Conservation (phyloP, 2,113 vertebrate species). For the Platichthys stellatus region DNA sequence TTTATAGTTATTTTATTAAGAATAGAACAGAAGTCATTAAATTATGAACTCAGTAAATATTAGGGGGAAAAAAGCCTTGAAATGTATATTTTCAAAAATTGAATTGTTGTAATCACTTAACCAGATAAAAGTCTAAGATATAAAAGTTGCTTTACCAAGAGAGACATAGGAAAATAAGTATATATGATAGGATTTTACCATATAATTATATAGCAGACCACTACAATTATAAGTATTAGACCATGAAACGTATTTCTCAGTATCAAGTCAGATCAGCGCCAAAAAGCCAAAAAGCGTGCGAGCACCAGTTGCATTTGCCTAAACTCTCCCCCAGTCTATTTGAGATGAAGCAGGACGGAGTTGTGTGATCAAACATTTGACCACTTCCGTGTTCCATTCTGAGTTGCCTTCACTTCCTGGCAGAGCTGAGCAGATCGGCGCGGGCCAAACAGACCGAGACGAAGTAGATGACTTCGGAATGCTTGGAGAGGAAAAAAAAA, state of each 20-base stretch:
- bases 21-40: too few species aligned
- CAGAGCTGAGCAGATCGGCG: slow-evolving; percentile 15
- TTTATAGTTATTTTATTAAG: background rate
- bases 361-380: slow-evolving; percentile 39
- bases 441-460: slow-evolving; percentile 23
- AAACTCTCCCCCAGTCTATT: background rate
- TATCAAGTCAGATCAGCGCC: background rate
- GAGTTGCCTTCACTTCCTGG: slow-evolving; percentile 69
- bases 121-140: background rate
- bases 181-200: background rate
- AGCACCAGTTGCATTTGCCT: background rate
- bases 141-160: background rate
- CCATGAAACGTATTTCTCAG: background rate
- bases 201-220: background rate
- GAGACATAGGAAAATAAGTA: background rate
- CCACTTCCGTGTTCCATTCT: slow-evolving; percentile 82
- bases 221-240: background rate
- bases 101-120: background rate
- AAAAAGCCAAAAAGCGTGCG: background rate
- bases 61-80: too few species aligned
- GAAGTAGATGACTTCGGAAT: slow-evolving; percentile 35
- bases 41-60: too few species aligned
- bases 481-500: slow-evolving; percentile 19
- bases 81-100: background rate
- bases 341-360: background rate